Percentiles rank a stretch among this genome's conserved stretches.
These are phyloP conservation scores for Monomorium pharaonis DNA, from an alignment of 1,140 invertebrate genomes.

Conservation along the genomic window DNA sequence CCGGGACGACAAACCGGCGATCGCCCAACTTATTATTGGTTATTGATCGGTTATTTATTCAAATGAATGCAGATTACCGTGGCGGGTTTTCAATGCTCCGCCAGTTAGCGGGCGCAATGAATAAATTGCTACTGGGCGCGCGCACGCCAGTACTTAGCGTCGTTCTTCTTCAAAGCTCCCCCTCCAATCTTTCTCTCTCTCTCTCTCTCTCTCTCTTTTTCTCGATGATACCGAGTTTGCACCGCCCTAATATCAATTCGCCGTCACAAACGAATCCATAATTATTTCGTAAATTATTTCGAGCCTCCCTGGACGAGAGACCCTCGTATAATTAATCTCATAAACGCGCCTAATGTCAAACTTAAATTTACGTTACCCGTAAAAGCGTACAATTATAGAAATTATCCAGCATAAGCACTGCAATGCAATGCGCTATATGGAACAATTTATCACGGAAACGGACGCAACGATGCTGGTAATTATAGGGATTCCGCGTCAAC, in stretches of 20 bases:
- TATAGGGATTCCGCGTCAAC: neutral
- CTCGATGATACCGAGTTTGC: conserved; percentile 25
- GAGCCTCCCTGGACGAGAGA: neutral
- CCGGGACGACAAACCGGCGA: conserved; percentile 83
- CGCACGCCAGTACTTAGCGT: conserved; percentile 81
- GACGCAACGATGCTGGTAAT: neutral
- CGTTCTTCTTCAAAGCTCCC: conserved; percentile 64
- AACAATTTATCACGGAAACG: neutral
- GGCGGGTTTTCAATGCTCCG: conserved; percentile 83
- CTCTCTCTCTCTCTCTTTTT: neutral
- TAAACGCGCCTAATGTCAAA: neutral
- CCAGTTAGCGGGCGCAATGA: conserved; percentile 85
- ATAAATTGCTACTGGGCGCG: conserved; percentile 85
- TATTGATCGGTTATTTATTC: conserved; percentile 86
- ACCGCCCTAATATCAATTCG: conserved; percentile 27
- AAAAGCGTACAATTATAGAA: conserved; percentile 18
- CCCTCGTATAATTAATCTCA: conserved; percentile 22
- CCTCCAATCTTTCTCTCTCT: neutral
- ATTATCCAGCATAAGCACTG: too few species aligned
- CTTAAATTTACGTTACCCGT: neutral
- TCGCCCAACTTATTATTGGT: conserved; percentile 84
- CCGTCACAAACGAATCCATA: neutral
- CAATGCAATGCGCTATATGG: neutral
- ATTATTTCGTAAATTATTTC: conserved; percentile 33
- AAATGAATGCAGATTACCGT: conserved; percentile 85